Evolutionary conservation across 2,888 invertebrate species (phyloP), one percentile per base, ranked within the genome.

Genomic region (Scrobipalpa costella): DNA sequence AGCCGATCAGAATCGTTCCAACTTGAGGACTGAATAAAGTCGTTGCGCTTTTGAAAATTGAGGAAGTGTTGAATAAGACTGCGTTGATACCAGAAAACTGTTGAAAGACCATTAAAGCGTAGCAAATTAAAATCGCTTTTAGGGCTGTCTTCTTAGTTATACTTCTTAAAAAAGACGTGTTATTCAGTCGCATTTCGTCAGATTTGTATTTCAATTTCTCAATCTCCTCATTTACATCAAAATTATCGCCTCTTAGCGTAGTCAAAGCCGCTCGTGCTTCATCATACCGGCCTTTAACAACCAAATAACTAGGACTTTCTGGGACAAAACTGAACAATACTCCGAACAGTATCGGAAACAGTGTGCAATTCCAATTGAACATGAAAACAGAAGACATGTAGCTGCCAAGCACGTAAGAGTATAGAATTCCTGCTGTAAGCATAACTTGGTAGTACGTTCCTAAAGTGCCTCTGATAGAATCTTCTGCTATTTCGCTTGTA

Each of bases 371-470:
- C 2, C 95, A 85, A 2, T 96, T 95, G 69, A 96, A 90, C 7
- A 86, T 77, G 62, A 93, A 92, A 73, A 94, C 93, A 3, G 85
- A 83, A 0, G 92, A 44, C 44, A 44, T 80, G 73, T 92, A 92
- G 40, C 92, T 83, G 0, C 96, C 98, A 3, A 96, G 83, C 0
- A 93, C 83, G 78, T 98, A 98, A 0, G 95, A 93, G 66, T 95
- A 92, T 0, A 98, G 90, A 64, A 98, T 97, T 70, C 98, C 98
- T 13, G 95, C 81, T 0, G 96, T 96, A 64, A 98, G 91, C 93
- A 96, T 95, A 34, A 98, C 85, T 79, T 98, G 98, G 80, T 97
- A 97, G 77, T 95, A 97, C 58, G 96, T 96, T 5, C 98, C 98
- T 0, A 98, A 86, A 0, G 94, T 93, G 0, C 98, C 98, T 64